phyloP scores from a whole-genome alignment of 2,113 vertebrate species.

The Centrocercus urophasianus region DNA sequence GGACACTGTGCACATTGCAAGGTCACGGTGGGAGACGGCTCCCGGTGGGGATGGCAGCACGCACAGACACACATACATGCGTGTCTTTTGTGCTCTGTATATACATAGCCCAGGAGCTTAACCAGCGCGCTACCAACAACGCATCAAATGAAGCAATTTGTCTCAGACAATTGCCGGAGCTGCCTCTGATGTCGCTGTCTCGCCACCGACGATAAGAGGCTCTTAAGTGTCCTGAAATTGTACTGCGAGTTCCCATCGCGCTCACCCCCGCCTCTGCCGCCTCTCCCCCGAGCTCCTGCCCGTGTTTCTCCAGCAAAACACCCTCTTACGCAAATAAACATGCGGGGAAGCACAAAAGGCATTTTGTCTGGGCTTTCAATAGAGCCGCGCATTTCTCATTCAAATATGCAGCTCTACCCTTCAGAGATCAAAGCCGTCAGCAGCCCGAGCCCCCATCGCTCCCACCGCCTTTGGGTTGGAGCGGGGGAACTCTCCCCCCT shows the following conservation, averaged over 20 bases:
- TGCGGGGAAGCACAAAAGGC: conserved; percentile 50
- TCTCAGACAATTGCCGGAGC: conserved; percentile 32
- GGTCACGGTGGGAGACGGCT: neutral
- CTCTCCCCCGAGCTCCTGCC: conserved; percentile 24
- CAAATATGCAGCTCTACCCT: conserved; percentile 43
- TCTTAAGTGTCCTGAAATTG: conserved; percentile 53
- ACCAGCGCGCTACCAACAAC: neutral
- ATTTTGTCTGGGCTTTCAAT: conserved; percentile 47
- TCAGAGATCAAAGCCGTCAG: conserved; percentile 9
- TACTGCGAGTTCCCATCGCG: neutral
- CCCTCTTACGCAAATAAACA: conserved; percentile 56
- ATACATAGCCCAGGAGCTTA: conserved; percentile 10
- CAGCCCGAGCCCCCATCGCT: no score
- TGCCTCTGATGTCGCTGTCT: conserved; percentile 9
- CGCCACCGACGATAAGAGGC: neutral
- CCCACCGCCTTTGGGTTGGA: no score
- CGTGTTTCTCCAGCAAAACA: conserved; percentile 45
- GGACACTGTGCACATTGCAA: neutral
- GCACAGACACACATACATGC: neutral
- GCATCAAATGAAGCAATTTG: neutral
- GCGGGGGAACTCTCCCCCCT: neutral
- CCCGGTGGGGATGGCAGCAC: neutral
- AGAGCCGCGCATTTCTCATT: conserved; percentile 4
- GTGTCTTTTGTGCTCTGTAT: neutral
- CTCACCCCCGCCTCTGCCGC: neutral